Percentiles rank a stretch among this genome's conserved stretches.
Evolutionary conservation across 2,888 invertebrate genomes (phyloP).

Genomic region (Meteorus cinctellus): DNA sequence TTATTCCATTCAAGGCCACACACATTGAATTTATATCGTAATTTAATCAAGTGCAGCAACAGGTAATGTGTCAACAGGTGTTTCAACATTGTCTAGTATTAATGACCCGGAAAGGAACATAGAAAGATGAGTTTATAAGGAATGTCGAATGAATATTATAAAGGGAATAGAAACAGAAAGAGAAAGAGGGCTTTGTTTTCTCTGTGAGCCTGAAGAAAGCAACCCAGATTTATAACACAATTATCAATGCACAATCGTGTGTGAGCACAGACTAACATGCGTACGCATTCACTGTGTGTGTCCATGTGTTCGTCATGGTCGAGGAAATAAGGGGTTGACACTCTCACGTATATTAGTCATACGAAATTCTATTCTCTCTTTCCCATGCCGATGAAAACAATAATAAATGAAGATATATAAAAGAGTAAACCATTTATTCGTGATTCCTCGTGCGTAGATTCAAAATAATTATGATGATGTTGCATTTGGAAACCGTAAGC

Average conservation of each 20-base stretch:
- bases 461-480: conserved; percentile 76
- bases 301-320: background rate
- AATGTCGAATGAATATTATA: background rate
- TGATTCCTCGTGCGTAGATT: conserved; percentile 69
- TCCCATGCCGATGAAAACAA: conserved; percentile 21
- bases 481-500: conserved; percentile 84
- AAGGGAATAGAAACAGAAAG: background rate
- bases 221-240: conserved; percentile 41
- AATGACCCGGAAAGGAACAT: background rate
- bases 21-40: background rate
- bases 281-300: conserved; percentile 12
- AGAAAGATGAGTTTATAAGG: background rate
- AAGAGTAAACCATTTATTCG: conserved; percentile 68
- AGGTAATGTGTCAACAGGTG: background rate
- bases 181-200: conserved; percentile 26
- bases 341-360: background rate
- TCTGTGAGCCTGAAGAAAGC: conserved; percentile 33
- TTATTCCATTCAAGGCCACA: background rate
- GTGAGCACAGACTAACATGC: conserved; percentile 26
- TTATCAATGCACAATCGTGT: conserved; percentile 7
- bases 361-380: background rate
- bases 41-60: background rate
- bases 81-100: background rate
- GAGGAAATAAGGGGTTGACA: background rate
- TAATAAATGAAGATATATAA: conserved; percentile 42